phyloP scores from a whole-genome alignment of 2,888 invertebrate genomes.

The Geotrupes spiniger region DNA sequence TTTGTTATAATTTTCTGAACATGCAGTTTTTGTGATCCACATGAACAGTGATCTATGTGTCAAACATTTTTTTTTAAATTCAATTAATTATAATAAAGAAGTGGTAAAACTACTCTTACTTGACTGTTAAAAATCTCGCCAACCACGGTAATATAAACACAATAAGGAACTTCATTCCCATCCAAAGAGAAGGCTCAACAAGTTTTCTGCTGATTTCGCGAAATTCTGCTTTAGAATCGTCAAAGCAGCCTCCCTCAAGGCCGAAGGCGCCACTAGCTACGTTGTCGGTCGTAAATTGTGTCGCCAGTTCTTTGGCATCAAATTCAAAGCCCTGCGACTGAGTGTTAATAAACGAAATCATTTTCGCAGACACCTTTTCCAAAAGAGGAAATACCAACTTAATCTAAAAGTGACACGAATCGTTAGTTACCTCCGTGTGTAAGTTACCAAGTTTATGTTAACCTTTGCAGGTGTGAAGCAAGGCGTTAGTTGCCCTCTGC shows the following conservation, averaged over 20 bases:
- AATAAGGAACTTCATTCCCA: constrained; percentile 28
- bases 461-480: constrained; percentile 54
- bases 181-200: constrained; percentile 34
- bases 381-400: constrained; percentile 54
- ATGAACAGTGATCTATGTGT: too few species aligned
- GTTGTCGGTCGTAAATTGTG: constrained; percentile 48
- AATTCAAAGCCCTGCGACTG: constrained; percentile 41
- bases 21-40: too few species aligned
- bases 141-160: constrained; percentile 28
- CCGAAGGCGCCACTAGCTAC: too few species aligned
- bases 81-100: too few species aligned
- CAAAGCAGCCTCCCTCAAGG: constrained; percentile 46
- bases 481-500: constrained; percentile 52
- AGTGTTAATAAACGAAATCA: constrained; percentile 47
- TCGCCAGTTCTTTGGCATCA: constrained; percentile 47
- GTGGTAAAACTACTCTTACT: too few species aligned
- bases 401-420: constrained; percentile 34
- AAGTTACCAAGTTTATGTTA: constrained; percentile 28
- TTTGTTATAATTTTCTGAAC: neutral
- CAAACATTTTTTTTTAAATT: too few species aligned
- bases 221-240: constrained; percentile 34
- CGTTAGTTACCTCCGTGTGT: neutral
- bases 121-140: constrained; percentile 25
- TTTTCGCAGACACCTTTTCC: constrained; percentile 45
- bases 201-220: constrained; percentile 36